These are phyloP conservation scores for Pemphigus obesinymphae DNA, from an alignment of 1,140 invertebrate species.

Conservation along the genomic window DNA sequence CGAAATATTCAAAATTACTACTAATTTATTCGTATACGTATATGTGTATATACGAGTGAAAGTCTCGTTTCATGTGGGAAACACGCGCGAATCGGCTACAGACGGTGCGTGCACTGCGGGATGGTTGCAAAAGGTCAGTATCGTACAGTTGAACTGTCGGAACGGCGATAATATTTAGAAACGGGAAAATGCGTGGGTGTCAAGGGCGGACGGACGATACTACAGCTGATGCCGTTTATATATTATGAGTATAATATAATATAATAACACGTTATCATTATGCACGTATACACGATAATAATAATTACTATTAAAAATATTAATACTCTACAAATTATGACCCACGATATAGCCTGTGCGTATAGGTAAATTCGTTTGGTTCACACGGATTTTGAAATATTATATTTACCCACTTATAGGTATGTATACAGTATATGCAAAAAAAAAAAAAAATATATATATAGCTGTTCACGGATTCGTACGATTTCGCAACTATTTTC, in stretches of 20 bases:
- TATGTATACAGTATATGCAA: not conserved
- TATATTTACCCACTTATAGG: too few species aligned
- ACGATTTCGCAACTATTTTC: not conserved
- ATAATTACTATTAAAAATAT: conserved; percentile 19
- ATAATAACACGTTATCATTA: not conserved
- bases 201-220: not conserved
- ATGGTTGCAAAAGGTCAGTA: not conserved
- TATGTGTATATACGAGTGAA: not conserved
- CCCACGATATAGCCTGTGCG: not conserved
- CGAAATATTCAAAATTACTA: too few species aligned
- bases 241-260: not conserved
- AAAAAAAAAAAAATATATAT: not conserved
- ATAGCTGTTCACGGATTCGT: not conserved
- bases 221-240: not conserved
- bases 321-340: not conserved
- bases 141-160: not conserved
- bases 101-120: too few species aligned
- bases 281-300: not conserved
- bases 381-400: not conserved
- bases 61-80: too few species aligned
- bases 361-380: not conserved
- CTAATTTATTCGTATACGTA: not conserved
- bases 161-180: not conserved
- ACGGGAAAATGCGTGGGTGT: not conserved
- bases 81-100: too few species aligned